Evolutionary conservation across 2,113 vertebrate genomes (phyloP).

Genomic region (Rostratula benghalensis): DNA sequence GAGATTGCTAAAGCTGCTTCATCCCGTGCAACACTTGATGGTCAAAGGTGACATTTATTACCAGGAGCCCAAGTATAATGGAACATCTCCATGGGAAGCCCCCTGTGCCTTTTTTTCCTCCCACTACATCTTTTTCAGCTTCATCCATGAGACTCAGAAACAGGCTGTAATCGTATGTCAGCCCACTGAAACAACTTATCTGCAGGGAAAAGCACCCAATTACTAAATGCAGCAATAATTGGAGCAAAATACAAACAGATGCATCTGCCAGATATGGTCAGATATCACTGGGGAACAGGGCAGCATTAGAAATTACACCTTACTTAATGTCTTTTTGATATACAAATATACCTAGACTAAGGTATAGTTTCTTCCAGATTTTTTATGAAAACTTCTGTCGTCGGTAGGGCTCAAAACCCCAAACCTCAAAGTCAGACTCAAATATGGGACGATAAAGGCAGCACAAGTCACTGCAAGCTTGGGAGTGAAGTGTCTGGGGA

Average conservation of each 20-base stretch:
- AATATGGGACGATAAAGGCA: not conserved
- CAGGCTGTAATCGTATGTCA: not conserved
- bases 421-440: not conserved
- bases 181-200: not conserved
- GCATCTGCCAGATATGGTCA: not conserved
- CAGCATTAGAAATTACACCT: not conserved
- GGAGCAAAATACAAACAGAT: conserved; percentile 72
- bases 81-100: not conserved
- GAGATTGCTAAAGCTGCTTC: not conserved
- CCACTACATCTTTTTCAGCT: not conserved
- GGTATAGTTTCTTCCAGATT: not conserved
- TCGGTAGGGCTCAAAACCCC: not conserved
- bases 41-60: not conserved
- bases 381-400: not conserved
- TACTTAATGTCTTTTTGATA: not conserved
- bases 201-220: not conserved
- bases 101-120: not conserved
- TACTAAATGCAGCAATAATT: conserved; percentile 47
- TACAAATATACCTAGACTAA: not conserved
- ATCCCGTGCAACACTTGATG: fast-evolving
- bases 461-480: not conserved
- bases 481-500: not conserved
- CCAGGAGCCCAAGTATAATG: not conserved
- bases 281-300: not conserved
- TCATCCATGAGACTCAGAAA: not conserved